Base-by-base conservation (phyloP, 1,140 invertebrate genomes). In the Drosophila aff. region DNA sequence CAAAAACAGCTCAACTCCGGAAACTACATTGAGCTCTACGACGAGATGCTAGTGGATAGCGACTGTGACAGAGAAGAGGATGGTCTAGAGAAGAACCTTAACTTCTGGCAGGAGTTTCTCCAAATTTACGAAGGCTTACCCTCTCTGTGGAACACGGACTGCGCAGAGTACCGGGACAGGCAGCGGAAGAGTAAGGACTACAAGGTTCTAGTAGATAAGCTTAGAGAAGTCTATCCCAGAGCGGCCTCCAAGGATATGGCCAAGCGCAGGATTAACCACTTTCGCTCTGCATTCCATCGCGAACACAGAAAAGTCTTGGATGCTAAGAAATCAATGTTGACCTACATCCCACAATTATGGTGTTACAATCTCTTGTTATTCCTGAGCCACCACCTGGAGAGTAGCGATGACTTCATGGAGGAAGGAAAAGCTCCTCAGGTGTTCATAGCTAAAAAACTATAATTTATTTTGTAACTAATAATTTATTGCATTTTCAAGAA, bases 11-110 rank as follows among this genome's bases (percentile, higher is more conserved):
- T 23, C 1, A 55, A 55, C 18, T 38, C 10, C 18, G 33, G 4
- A 15, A 13, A 38, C 33, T 21, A 23, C 15, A 55, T 55, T 10
- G 53, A 55, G 5, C 33, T 40, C 0, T 40, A 40, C 21, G 53
- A 55, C 10, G 53, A 55, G 21, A 55, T 55, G 53, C 15, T 55
- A 9, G 53, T 55, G 33, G 53, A 55, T 4, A 40, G 53, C 33
- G 33, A 55, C 15, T 23, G 52, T n/a, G 33, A 23, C 13, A 23
- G 52, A 4, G 52, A 55, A 38, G 33, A 6, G 8, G 8, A 21
- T 4, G 21, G 18, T 0, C 8, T 38, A 0, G 4, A 38, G 9
- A 2, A n/a, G 6, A 55, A 55, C 4, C 18, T 10, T 7, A 23
- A 16, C 21, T 55, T 55, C 4, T 55, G 53, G 53, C 33, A 15